Percentiles rank a stretch among this genome's conserved stretches.
phyloP scores from a whole-genome alignment of 2,113 vertebrate species.

The Triplophysa dalaica region DNA sequence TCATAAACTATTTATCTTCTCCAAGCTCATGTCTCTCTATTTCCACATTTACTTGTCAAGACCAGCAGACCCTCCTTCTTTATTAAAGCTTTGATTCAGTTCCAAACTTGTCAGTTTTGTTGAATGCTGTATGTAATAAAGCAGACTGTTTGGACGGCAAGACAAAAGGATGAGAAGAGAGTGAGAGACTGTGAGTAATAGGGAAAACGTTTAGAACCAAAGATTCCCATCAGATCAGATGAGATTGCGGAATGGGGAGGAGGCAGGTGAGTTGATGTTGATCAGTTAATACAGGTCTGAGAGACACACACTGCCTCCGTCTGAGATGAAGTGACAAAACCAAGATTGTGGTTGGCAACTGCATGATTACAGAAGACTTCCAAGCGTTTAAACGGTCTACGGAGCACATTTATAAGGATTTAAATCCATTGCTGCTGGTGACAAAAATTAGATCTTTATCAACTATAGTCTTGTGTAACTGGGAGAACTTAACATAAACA shows the following conservation, averaged over 20 bases:
- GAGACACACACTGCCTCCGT: conserved; percentile 54
- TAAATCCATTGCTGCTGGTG: neutral
- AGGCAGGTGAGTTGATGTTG: conserved; percentile 66
- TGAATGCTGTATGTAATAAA: conserved; percentile 73
- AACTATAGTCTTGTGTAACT: too few relatives aligned
- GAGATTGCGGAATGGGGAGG: conserved; percentile 21
- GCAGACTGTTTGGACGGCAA: conserved; percentile 64
- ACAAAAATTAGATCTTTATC: neutral
- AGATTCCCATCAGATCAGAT: conserved; percentile 51
- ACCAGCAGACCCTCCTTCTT: conserved; percentile 66
- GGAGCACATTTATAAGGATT: neutral
- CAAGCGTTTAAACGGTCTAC: neutral
- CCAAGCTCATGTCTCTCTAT: conserved; percentile 66
- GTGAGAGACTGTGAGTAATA: conserved; percentile 52
- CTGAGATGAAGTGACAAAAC: conserved; percentile 57
- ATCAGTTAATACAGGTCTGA: conserved; percentile 72
- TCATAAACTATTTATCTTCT: conserved; percentile 70
- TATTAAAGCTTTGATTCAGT: conserved; percentile 76
- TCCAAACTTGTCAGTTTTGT: conserved; percentile 70
- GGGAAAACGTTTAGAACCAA: conserved; percentile 57
- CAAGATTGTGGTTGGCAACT: conserved; percentile 53
- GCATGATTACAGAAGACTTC: conserved; percentile 29
- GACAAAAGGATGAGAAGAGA: conserved; percentile 51
- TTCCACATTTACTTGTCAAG: conserved; percentile 67
- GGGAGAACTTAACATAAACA: too few relatives aligned